Conservation (phyloP, 2,888 invertebrate genomes). For the Ashinkailepas kermadecensis region DNA sequence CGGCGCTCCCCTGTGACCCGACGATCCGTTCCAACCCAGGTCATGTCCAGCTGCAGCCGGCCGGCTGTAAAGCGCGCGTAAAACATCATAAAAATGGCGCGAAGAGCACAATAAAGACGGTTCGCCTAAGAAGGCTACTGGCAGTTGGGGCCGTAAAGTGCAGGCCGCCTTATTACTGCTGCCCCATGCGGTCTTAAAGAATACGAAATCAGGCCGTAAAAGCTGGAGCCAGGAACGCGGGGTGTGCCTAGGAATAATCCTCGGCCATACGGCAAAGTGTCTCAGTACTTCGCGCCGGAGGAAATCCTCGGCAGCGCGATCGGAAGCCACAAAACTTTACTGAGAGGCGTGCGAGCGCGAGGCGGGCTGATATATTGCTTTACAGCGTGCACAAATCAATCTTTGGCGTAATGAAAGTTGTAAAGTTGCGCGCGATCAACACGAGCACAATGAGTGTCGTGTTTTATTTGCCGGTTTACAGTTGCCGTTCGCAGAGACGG, state of each 20-base stretch:
- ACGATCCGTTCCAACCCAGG: not conserved
- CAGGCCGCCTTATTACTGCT: not conserved
- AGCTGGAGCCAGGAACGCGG: not conserved
- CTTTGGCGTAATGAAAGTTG: not conserved
- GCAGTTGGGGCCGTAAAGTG: not conserved
- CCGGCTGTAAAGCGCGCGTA: not conserved
- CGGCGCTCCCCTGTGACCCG: not conserved
- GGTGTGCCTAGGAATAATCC: not conserved
- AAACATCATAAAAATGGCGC: conserved; percentile 21
- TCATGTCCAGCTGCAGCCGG: not conserved
- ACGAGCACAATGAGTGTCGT: not conserved
- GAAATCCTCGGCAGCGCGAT: not conserved
- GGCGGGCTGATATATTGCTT: not conserved
- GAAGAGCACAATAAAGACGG: conserved; percentile 9
- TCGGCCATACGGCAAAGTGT: not conserved
- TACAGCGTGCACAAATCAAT: conserved; percentile 17
- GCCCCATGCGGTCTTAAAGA: not conserved
- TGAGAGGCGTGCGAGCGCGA: not conserved
- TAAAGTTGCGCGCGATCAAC: conserved; percentile 1
- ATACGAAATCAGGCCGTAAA: not conserved
- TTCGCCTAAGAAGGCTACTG: not conserved
- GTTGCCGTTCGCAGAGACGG: not conserved
- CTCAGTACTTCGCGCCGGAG: not conserved
- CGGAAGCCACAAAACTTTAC: conserved; percentile 14
- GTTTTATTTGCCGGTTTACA: not conserved